Evolutionary conservation across 92 coral and sea anemone genomes (phyloP).

Genomic region (Porites rus): DNA sequence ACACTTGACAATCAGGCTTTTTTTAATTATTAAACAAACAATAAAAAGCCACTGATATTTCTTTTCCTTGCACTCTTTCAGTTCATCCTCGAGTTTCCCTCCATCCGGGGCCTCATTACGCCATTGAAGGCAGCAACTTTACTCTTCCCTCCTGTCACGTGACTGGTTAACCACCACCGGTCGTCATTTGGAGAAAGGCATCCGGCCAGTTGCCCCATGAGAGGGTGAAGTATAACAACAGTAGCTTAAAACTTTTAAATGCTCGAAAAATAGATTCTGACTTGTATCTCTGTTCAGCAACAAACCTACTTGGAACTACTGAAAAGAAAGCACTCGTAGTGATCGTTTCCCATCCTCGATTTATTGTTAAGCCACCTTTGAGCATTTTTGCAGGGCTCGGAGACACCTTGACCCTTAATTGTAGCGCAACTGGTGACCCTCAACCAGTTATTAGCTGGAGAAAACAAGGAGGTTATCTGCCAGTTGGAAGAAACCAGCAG

Average conservation of each 20-base stretch:
- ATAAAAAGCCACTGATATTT: too few species aligned
- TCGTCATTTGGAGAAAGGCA: constrained; percentile 57
- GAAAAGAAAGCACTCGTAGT: constrained; percentile 2
- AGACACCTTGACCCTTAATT: not conserved
- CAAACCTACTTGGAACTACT: constrained; percentile 23
- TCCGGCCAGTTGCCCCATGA: constrained; percentile 35
- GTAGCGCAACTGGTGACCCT: not conserved
- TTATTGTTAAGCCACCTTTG: not conserved
- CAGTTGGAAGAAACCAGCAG: constrained; percentile 9
- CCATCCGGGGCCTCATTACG: constrained; percentile 41
- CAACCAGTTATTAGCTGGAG: constrained; percentile 29
- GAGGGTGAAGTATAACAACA: constrained; percentile 7
- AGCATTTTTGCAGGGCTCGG: not conserved
- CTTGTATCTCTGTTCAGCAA: constrained; percentile 40
- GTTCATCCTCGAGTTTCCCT: constrained; percentile 45
- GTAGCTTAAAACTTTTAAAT: not conserved
- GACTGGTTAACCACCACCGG: constrained; percentile 43
- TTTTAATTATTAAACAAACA: too few species aligned
- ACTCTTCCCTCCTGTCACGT: not conserved
- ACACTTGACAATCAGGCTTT: too few species aligned
- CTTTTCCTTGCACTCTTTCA: not conserved
- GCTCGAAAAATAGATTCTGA: constrained; percentile 22
- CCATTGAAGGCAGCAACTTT: constrained; percentile 36
- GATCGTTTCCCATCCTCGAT: not conserved
- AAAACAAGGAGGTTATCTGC: constrained; percentile 4